These are phyloP conservation scores for Vanessa atalanta DNA, from an alignment of 1,140 invertebrate species.

Conservation along the genomic window DNA sequence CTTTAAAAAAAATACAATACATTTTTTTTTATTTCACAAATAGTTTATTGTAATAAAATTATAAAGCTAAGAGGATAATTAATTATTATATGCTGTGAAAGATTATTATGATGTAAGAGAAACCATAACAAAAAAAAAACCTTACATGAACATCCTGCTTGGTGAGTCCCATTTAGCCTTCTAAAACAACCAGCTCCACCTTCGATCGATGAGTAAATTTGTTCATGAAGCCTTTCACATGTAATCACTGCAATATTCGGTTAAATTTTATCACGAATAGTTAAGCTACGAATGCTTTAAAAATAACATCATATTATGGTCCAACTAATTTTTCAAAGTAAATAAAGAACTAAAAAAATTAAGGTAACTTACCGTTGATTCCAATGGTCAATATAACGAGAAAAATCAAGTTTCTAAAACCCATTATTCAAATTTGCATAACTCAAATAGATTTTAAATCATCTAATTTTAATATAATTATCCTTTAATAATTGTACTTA, in stretches of 20 bases:
- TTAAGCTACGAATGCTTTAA: background rate
- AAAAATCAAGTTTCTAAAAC: background rate
- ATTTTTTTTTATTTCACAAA: background rate
- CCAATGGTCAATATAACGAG: constrained; percentile 3
- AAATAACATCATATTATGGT: background rate
- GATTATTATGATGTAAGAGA: too few relatives aligned
- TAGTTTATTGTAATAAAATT: too few relatives aligned
- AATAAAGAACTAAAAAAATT: too few relatives aligned
- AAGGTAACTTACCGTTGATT: constrained; percentile 2
- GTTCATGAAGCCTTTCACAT: constrained; percentile 85
- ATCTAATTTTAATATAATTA: background rate
- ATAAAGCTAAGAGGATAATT: too few relatives aligned
- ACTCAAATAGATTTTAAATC: background rate
- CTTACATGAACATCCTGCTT: constrained; percentile 95
- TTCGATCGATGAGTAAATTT: constrained; percentile 90
- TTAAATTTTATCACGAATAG: background rate
- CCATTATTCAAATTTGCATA: constrained; percentile 10
- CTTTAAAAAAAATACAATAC: constrained; percentile 44
- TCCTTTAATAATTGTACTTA: background rate
- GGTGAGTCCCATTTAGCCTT: constrained; percentile 94
- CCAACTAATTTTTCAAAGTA: too few relatives aligned
- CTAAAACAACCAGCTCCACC: constrained; percentile 90
- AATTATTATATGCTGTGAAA: too few relatives aligned
- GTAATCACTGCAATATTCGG: constrained; percentile 9
- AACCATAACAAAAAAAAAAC: background rate